Conservation (phyloP, 1,140 invertebrate genomes). For the Branchinecta lindahli region DNA sequence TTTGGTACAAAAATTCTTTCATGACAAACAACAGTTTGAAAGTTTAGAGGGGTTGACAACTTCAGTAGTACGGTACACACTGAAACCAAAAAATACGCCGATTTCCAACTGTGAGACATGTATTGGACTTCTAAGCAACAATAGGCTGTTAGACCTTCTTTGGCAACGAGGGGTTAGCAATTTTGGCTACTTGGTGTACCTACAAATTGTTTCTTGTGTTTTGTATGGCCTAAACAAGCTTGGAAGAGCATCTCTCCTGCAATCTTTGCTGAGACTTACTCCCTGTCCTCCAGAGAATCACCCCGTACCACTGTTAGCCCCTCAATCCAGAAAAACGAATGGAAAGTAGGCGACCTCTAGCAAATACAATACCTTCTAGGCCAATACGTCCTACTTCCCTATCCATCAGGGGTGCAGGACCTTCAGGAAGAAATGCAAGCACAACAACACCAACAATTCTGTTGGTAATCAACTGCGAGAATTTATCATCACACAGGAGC, state of each 20-base stretch:
- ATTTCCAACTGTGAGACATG: too few relatives aligned
- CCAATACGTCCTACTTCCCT: neutral
- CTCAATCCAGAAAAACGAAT: neutral
- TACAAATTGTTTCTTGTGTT: too few relatives aligned
- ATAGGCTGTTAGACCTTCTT: too few relatives aligned
- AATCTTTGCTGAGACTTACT: neutral
- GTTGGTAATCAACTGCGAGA: conserved; percentile 5
- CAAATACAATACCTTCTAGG: neutral
- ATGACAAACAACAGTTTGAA: too few relatives aligned
- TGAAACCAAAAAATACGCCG: too few relatives aligned
- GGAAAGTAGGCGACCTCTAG: neutral
- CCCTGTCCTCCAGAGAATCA: neutral
- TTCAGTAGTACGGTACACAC: too few relatives aligned
- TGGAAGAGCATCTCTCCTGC: conserved; percentile 8
- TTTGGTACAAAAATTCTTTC: too few relatives aligned
- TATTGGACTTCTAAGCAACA: too few relatives aligned
- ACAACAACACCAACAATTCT: neutral
- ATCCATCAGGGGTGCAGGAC: neutral
- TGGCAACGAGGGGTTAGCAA: too few relatives aligned
- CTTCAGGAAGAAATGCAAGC: conserved; percentile 5
- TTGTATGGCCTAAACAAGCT: neutral
- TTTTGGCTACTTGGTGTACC: too few relatives aligned
- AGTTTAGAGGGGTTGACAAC: too few relatives aligned
- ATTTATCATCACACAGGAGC: conserved; percentile 4
- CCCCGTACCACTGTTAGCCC: neutral